Conservation (phyloP, 2,113 vertebrate species). For the Hiodon tergisus region DNA sequence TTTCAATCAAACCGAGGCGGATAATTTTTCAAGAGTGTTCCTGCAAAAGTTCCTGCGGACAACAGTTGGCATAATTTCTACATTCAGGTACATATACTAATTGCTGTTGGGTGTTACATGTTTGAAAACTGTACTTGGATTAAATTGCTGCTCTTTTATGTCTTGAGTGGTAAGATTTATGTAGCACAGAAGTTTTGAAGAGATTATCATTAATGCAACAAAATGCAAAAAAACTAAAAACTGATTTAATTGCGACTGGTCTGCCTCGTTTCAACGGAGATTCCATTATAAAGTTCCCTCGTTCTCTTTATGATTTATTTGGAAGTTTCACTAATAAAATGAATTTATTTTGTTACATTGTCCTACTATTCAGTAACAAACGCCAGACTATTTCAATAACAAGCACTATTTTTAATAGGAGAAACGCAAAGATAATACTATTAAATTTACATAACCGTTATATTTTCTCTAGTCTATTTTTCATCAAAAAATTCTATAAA, state of each 20-base stretch:
- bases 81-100: constrained; percentile 14
- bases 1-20: constrained; percentile 7
- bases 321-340: background rate
- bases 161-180: background rate
- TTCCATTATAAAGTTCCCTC: no score
- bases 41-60: constrained; percentile 13
- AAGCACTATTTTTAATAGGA: background rate
- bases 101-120: background rate
- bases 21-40: constrained; percentile 10
- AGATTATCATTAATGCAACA: no score
- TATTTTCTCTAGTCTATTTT: background rate
- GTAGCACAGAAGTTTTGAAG: no score
- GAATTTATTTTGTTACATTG: background rate
- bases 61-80: constrained; percentile 1
- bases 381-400: background rate
- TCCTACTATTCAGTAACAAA: background rate
- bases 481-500: background rate
- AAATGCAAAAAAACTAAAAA: no score
- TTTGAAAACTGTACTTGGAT: background rate
- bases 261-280: no score
- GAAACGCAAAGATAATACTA: background rate
- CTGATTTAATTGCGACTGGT: no score
- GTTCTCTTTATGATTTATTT: no score
- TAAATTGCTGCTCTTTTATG: background rate
- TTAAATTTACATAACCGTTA: background rate